Base-by-base conservation (phyloP, 2,888 invertebrate species). In the Phaonia tiefii region DNA sequence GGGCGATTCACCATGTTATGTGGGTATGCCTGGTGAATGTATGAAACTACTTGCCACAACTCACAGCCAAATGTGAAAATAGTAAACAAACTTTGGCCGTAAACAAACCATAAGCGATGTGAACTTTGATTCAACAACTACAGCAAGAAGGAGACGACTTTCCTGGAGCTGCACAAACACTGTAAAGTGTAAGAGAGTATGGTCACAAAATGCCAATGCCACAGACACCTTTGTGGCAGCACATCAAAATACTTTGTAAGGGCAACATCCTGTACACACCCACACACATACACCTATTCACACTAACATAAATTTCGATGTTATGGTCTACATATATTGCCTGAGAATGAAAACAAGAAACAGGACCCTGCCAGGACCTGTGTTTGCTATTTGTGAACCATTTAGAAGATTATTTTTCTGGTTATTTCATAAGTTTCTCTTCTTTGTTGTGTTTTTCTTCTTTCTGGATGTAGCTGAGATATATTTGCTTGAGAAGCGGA, bases 71-170 rank as follows among this genome's bases (percentile, higher is more conserved):
- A 70, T 25, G 42, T 67, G 60, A 65, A 11, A 77, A 56, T 54
- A 42, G 60, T 71, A 75, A 72, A 80, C 72, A 81, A 83, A 83
- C 83, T 83, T 83, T 81, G 75, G 72, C 74, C 76, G 51, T 83
- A 75, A 81, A 74, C 69, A 81, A 70, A 81, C 74, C 83, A 80
- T 79, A 83, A 82, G 75, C 80, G 71, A 76, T 79, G 69, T 83
- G 80, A 83, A 83, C 81, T 81, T 76, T 80, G 81, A 65, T 70
- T 81, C 58, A 26, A 63, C 54, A 67, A 65, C 60, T 31, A 58
- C n/a, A 46, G 39, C 37, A 49, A 20, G 26, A 49, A 7, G 42
- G 31, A 1, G 15, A 15, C 31, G 63, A 44, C 49, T 63, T 39
- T 22, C 39, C 26, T 20, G 42, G 39, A 37, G 22, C 22, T 58